Evolutionary conservation across 2,888 invertebrate species (phyloP).

Genomic region (Stenotaenia linearis): DNA sequence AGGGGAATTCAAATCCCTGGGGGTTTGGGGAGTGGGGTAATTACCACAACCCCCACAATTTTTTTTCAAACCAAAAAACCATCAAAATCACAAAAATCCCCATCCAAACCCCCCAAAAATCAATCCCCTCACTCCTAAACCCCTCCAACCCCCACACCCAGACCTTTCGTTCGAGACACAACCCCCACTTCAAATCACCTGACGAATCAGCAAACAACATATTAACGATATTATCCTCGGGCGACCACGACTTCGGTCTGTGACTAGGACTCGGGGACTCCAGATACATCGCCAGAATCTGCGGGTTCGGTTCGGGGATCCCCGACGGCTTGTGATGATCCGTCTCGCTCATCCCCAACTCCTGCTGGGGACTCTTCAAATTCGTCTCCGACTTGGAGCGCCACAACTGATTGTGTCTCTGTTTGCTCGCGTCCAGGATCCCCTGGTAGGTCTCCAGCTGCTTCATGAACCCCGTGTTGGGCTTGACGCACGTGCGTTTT

Average conservation of each 20-base stretch:
- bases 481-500: slow-evolving; percentile 88
- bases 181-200: too few relatives aligned
- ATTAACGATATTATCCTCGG: slow-evolving; percentile 59
- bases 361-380: slow-evolving; percentile 39
- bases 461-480: slow-evolving; percentile 87
- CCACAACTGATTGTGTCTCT: slow-evolving; percentile 77
- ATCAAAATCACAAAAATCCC: too few relatives aligned
- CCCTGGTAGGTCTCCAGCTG: slow-evolving; percentile 95
- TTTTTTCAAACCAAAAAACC: too few relatives aligned
- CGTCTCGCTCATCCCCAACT: neutral
- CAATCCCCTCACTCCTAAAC: too few relatives aligned
- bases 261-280: slow-evolving; percentile 42
- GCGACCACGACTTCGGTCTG: slow-evolving; percentile 69
- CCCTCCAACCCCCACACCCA: too few relatives aligned
- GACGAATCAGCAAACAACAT: slow-evolving; percentile 51
- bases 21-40: too few relatives aligned
- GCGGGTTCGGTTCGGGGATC: slow-evolving; percentile 40
- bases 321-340: slow-evolving; percentile 13
- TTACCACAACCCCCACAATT: too few relatives aligned
- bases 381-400: slow-evolving; percentile 80
- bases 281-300: slow-evolving; percentile 36
- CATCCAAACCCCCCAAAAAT: too few relatives aligned
- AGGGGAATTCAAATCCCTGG: too few relatives aligned
- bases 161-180: too few relatives aligned
- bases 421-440: slow-evolving; percentile 90